A percentile compares a stretch with the other conserved stretches of the same genome.
These are phyloP conservation scores for Arctia plantaginis DNA, from an alignment of 2,888 invertebrate species.

Conservation along the genomic window DNA sequence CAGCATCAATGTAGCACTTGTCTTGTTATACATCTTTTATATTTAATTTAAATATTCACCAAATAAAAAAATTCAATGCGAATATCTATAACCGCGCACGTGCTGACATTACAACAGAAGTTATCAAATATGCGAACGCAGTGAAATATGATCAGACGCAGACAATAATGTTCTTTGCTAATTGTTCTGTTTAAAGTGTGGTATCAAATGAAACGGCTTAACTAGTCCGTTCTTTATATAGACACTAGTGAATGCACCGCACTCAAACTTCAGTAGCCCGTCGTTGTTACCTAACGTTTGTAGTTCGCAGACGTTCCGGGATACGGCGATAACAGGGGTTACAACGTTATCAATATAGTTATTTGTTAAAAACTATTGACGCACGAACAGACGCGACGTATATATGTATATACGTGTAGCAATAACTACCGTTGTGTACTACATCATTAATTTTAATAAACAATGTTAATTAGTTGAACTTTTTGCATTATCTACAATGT, in stretches of 20 bases:
- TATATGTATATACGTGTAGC: constrained; percentile 54
- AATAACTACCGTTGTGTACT: constrained; percentile 44
- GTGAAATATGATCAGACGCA: constrained; percentile 52
- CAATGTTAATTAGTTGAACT: constrained; percentile 24
- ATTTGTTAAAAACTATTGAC: constrained; percentile 84
- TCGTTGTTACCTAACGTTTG: constrained; percentile 68
- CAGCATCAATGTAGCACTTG: constrained; percentile 82
- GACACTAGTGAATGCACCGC: constrained; percentile 68
- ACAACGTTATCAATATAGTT: constrained; percentile 76
- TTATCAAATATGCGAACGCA: constrained; percentile 48
- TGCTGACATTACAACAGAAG: constrained; percentile 44
- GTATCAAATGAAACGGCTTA: constrained; percentile 65
- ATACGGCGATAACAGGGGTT: constrained; percentile 82
- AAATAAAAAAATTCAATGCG: constrained; percentile 18
- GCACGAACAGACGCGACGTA: constrained; percentile 79
- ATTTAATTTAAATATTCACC: background rate
- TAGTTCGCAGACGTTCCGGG: constrained; percentile 84
- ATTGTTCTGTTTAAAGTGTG: constrained; percentile 64
- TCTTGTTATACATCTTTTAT: constrained; percentile 74
- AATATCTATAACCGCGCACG: constrained; percentile 41
- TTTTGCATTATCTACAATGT: constrained; percentile 1
- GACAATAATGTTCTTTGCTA: constrained; percentile 41
- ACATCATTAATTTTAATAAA: constrained; percentile 18
- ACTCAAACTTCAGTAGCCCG: constrained; percentile 50
- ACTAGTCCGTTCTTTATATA: constrained; percentile 73